A percentile compares a stretch with the other conserved stretches of the same genome.
phyloP scores from a whole-genome alignment of 2,797 vertebrate species.

The Erpetoichthys calabaricus region DNA sequence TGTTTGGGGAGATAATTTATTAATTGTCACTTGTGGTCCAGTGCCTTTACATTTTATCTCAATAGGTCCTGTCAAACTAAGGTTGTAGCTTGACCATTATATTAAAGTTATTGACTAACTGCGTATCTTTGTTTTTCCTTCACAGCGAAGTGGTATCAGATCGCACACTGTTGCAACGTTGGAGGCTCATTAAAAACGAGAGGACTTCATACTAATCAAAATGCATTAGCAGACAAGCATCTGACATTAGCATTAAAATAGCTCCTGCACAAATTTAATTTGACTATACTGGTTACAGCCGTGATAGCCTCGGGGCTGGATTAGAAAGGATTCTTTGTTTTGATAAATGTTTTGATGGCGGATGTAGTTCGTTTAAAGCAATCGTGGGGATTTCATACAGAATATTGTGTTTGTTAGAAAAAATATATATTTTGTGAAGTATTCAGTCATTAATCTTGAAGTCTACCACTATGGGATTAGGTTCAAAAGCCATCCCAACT shows the following conservation, averaged over 20 bases:
- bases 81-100: too few relatives aligned
- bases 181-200: conserved; percentile 20
- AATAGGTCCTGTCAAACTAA: too few relatives aligned
- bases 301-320: conserved; percentile 9
- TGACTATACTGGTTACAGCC: conserved; percentile 15
- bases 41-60: too few relatives aligned
- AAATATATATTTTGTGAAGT: background rate
- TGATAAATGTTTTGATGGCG: background rate
- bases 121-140: conserved; percentile 21
- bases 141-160: conserved; percentile 22
- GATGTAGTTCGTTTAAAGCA: conserved; percentile 1
- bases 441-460: too few relatives aligned
- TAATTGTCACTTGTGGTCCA: too few relatives aligned
- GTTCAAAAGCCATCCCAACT: too few relatives aligned
- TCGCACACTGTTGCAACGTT: conserved; percentile 7
- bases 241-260: conserved; percentile 19
- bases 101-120: conserved; percentile 6
- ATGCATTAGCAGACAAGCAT: conserved; percentile 28
- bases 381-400: background rate
- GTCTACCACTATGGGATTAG: too few relatives aligned
- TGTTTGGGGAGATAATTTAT: too few relatives aligned
- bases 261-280: conserved; percentile 18
- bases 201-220: conserved; percentile 27
- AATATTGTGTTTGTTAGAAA: background rate
- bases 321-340: conserved; percentile 12